Base-by-base conservation (phyloP, 2,113 vertebrate species). In the Corapipo altera region DNA sequence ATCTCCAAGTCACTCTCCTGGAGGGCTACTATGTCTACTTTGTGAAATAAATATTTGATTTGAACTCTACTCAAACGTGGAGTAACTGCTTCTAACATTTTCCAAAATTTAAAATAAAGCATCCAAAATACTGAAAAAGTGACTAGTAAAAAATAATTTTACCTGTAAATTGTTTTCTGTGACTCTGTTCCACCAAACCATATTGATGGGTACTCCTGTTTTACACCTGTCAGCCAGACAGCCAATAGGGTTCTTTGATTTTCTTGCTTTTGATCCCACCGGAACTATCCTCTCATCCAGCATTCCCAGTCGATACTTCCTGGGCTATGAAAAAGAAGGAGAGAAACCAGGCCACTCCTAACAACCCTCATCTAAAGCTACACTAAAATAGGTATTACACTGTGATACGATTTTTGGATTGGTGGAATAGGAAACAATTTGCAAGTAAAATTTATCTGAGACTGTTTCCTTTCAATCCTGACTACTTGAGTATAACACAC, bases 131-230 rank as follows among this genome's bases (percentile, higher is more conserved):
- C 79, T 95, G 79, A 95, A 97, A 96, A 95, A 96, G 89, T 82
- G 30, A 97, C 97, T 95, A 97, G 86, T 95, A 97, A 98, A 96
- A 97, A 97, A 95, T 96, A 96, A 97, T 97, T 98, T 98, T 98
- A 98, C 98, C 98, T 98, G 98, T 98, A 98, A 97, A 98, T 98
- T 98, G 98, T 98, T 98, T 98, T 98, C 98, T 97, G 98, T 98
- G 98, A 98, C 97, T 98, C 98, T 98, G 98, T 98, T 98, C 98
- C 98, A 98, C 98, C 98, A 98, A 98, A 98, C 98, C 98, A 98
- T 98, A 98, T 97, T 98, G 98, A 98, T 97, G 96, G 98, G 98
- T 89, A 98, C 98, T 98, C 98, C 98, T 97, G 98, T 98, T 98
- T 98, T 98, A 98, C 98, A 98, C 97, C 98, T 98, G 98, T 98